Evolutionary conservation across 2,797 vertebrate genomes (phyloP).

Genomic region (Crenichthys baileyi): DNA sequence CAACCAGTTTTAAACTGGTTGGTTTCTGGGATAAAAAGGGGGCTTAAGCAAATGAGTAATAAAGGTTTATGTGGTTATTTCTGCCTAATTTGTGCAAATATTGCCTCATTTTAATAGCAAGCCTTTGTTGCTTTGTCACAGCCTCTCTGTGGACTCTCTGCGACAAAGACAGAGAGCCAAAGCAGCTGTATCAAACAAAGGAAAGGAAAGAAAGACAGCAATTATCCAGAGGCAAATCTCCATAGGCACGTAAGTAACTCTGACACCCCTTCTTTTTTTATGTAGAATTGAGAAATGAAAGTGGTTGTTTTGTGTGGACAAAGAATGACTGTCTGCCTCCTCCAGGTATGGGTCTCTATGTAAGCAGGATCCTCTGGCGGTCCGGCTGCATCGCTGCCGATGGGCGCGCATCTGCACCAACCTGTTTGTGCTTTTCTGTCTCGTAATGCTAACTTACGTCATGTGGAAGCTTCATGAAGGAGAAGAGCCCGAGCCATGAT

Average conservation of each 20-base stretch:
- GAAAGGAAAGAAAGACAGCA: constrained; percentile 57
- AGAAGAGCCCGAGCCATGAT: constrained; percentile 22
- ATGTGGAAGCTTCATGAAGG: constrained; percentile 61
- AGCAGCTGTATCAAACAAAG: constrained; percentile 51
- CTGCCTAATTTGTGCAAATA: not conserved
- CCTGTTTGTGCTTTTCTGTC: constrained; percentile 60
- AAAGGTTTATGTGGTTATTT: not conserved
- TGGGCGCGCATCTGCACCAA: constrained; percentile 61
- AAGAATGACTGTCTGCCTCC: constrained; percentile 16
- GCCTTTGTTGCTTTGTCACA: constrained; percentile 29
- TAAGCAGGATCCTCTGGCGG: constrained; percentile 50
- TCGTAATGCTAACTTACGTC: constrained; percentile 54
- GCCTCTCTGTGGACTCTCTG: constrained; percentile 39
- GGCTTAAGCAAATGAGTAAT: not conserved
- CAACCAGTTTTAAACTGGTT: not conserved
- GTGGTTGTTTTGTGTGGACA: not conserved
- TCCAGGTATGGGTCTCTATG: constrained; percentile 51
- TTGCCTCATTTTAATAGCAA: not conserved
- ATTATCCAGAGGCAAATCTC: constrained; percentile 25
- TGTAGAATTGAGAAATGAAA: constrained; percentile 4
- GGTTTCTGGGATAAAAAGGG: not conserved
- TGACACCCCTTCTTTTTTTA: not conserved
- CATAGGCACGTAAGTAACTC: constrained; percentile 45
- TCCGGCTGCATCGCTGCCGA: constrained; percentile 60
- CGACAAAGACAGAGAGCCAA: constrained; percentile 65